Evolutionary conservation across 2,797 vertebrate species (phyloP), one percentile per base, ranked within the genome.

Genomic region (Sebastes wilsoni): DNA sequence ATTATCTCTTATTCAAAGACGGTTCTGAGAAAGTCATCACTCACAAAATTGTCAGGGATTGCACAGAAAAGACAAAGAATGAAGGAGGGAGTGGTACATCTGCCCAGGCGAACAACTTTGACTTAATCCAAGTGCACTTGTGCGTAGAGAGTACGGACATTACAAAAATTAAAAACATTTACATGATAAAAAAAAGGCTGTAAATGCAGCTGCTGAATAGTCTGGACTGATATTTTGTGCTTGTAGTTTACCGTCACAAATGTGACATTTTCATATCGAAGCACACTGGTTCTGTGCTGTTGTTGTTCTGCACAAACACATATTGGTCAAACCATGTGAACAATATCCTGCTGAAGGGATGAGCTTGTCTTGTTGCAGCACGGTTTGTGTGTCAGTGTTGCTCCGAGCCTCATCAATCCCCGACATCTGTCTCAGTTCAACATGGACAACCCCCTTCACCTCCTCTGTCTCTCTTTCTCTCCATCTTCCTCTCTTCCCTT

Each of bases 371-470:
- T 84, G 87, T 79, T 86, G 85, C 79, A 60, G 75, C 74, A 66
- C 81, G 81, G 79, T 86, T 61, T 89, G 72, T 85, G 84, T 81
- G 81, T 87, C 88, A 66, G 85, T 77, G 87, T 85, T 89, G 75
- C 85, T 80, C 82, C 20, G 60, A 89, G 88, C 76, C 84, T 94
- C 91, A 93, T 95, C 94, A 94, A 88, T 93, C 89, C 79, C 75
- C 28, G 77, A 91, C 90, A 92, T 94, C 89, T 93, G 89, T 91
- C 91, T 91, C 87, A 84, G 83, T 89, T 91, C 92, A 92, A 89
- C 86, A 81, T 59, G 80, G 90, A 88, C 79, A 80, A 56, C 65
- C 83, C 77, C 81, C 62, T 78, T 80, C 80, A 80, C 84, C 77
- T 78, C 74, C 66, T n/a, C 75, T 54, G 59, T 70, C 60, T 16